These are phyloP conservation scores for Triplophysa yarkandensis DNA, from an alignment of 2,797 vertebrate genomes.

Conservation along the genomic window DNA sequence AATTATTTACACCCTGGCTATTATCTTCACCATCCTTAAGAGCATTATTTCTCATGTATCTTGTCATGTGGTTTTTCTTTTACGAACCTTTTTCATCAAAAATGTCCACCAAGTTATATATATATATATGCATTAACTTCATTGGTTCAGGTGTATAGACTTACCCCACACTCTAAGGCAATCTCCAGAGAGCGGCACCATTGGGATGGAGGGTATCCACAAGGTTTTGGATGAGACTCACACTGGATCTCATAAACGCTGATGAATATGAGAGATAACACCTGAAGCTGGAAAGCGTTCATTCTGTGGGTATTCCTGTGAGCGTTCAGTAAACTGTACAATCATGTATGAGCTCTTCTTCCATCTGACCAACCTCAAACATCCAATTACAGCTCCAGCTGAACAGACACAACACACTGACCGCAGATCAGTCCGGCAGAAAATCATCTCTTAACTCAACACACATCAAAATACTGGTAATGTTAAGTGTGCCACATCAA, in stretches of 20 bases:
- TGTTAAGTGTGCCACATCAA: background rate
- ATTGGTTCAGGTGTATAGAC: conserved; percentile 24
- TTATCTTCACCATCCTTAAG: no score
- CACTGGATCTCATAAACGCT: background rate
- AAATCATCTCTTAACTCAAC: background rate
- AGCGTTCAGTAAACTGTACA: background rate
- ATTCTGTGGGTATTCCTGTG: conserved; percentile 22
- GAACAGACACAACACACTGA: conserved; percentile 6
- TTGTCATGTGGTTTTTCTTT: no score
- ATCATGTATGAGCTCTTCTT: background rate
- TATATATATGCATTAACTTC: no score
- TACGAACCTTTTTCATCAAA: no score
- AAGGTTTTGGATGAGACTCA: conserved; percentile 66
- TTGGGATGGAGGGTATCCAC: conserved; percentile 73
- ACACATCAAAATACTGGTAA: background rate
- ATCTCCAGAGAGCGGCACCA: conserved; percentile 77
- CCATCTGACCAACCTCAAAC: background rate
- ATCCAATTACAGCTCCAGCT: conserved; percentile 31
- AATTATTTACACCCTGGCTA: no score
- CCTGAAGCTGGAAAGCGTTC: conserved; percentile 21
- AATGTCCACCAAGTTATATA: no score
- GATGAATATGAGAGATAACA: conserved; percentile 50
- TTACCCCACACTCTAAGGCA: conserved; percentile 75
- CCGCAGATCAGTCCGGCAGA: conserved; percentile 8
- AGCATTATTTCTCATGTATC: no score